These are phyloP conservation scores for Acromyrmex heyeri DNA, from an alignment of 1,140 invertebrate genomes.

Conservation along the genomic window DNA sequence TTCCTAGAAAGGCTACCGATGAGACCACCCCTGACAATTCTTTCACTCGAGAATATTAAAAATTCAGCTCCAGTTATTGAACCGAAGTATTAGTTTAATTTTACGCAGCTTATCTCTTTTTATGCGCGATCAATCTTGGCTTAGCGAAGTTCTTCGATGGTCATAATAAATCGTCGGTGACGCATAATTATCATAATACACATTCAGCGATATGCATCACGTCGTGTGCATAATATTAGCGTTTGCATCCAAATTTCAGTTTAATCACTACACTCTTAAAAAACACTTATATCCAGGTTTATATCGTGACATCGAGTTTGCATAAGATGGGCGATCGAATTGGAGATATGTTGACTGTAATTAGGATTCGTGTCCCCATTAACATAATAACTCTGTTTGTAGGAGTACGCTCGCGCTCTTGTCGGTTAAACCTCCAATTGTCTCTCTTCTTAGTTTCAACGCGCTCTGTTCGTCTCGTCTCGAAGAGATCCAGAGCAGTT, in stretches of 20 bases:
- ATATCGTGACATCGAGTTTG: neutral
- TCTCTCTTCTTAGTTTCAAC: constrained; percentile 39
- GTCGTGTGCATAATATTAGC: neutral
- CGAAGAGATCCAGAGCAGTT: constrained; percentile 80
- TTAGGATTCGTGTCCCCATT: constrained; percentile 80
- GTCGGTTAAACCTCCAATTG: neutral
- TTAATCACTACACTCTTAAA: constrained; percentile 8
- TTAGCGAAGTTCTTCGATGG: neutral
- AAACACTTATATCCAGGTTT: neutral
- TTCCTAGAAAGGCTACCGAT: constrained; percentile 41
- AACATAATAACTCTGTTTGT: constrained; percentile 84
- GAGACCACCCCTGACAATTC: constrained; percentile 7
- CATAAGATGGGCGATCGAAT: constrained; percentile 24
- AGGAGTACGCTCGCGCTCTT: constrained; percentile 68
- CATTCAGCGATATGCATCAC: neutral
- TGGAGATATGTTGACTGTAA: constrained; percentile 71
- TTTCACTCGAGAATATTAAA: constrained; percentile 20
- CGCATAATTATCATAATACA: constrained; percentile 32
- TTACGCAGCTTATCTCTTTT: constrained; percentile 33
- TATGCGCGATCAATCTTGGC: neutral
- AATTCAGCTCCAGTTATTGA: neutral
- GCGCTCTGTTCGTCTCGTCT: constrained; percentile 8
- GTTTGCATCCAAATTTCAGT: neutral
- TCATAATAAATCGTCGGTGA: neutral
- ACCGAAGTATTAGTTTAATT: neutral